phyloP scores from a whole-genome alignment of 2,888 invertebrate species.

The Eilema griseolum region DNA sequence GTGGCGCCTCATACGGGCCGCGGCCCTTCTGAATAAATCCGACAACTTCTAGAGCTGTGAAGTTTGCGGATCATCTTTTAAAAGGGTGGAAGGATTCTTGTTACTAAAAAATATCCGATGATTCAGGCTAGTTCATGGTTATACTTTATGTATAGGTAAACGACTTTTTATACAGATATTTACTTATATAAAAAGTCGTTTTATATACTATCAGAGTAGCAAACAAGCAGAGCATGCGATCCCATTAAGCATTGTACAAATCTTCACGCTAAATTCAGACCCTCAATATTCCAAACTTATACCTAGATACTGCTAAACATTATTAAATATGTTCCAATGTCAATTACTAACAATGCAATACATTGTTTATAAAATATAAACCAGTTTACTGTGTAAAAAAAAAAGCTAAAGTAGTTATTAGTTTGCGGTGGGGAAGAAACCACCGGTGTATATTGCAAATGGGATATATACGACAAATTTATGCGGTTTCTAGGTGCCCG shows the following conservation, averaged over 20 bases:
- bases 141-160: too few relatives aligned
- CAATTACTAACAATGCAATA: constrained; percentile 6
- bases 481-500: constrained; percentile 33
- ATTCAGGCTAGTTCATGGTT: not conserved
- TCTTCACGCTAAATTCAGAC: too few relatives aligned
- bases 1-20: constrained; percentile 51
- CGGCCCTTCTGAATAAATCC: constrained; percentile 40
- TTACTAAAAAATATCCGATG: not conserved
- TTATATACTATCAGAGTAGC: too few relatives aligned
- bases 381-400: constrained; percentile 1
- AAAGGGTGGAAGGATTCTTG: constrained; percentile 6
- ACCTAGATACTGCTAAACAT: not conserved
- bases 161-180: too few relatives aligned
- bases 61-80: constrained; percentile 28
- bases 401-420: constrained; percentile 30
- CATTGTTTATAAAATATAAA: constrained; percentile 20
- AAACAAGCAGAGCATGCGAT: too few relatives aligned
- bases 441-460: constrained; percentile 32
- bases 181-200: too few relatives aligned
- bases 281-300: not conserved
- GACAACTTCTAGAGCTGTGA: constrained; percentile 38
- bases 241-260: too few relatives aligned
- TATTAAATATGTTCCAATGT: not conserved
- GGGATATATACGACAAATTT: constrained; percentile 38
- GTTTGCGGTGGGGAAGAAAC: constrained; percentile 16